A percentile compares a stretch with the other conserved stretches of the same genome.
These are phyloP conservation scores for Plemyria rubiginata DNA, from an alignment of 2,888 invertebrate genomes.

Conservation along the genomic window DNA sequence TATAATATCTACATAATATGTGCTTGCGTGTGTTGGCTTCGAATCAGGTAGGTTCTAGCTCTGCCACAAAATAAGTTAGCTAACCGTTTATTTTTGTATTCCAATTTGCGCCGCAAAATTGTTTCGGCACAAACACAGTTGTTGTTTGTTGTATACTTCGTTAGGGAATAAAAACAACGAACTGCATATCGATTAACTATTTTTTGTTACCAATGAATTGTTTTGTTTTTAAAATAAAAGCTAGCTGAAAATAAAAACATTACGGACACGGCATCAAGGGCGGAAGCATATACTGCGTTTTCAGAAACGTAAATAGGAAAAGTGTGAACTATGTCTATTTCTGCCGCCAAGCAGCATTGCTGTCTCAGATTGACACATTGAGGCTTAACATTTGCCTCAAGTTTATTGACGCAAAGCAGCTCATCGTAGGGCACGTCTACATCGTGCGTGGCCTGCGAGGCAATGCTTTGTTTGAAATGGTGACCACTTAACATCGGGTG, in stretches of 20 bases:
- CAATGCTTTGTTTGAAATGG: too few relatives aligned
- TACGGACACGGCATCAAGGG: background rate
- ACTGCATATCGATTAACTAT: slow-evolving; percentile 2
- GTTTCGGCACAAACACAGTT: slow-evolving; percentile 16
- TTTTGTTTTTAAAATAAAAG: background rate
- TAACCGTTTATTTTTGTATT: slow-evolving; percentile 6
- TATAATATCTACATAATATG: too few relatives aligned
- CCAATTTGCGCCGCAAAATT: slow-evolving; percentile 12
- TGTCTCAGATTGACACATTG: too few relatives aligned
- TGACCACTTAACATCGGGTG: too few relatives aligned
- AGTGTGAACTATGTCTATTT: too few relatives aligned
- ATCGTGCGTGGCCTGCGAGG: too few relatives aligned
- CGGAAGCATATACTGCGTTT: background rate
- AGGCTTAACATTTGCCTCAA: too few relatives aligned
- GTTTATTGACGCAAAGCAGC: too few relatives aligned
- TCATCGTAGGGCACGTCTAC: too few relatives aligned
- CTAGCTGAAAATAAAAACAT: background rate
- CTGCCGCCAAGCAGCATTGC: too few relatives aligned
- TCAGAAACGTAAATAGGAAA: background rate
- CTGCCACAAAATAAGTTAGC: background rate
- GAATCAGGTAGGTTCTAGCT: background rate
- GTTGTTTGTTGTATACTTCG: slow-evolving; percentile 9
- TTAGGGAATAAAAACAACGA: slow-evolving; percentile 9
- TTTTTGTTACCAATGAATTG: background rate
- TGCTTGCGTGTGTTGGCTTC: too few relatives aligned